A percentile compares a stretch with the other conserved stretches of the same genome.
Conservation (phyloP, 2,113 vertebrate species). For the Brevimyrus niger region DNA sequence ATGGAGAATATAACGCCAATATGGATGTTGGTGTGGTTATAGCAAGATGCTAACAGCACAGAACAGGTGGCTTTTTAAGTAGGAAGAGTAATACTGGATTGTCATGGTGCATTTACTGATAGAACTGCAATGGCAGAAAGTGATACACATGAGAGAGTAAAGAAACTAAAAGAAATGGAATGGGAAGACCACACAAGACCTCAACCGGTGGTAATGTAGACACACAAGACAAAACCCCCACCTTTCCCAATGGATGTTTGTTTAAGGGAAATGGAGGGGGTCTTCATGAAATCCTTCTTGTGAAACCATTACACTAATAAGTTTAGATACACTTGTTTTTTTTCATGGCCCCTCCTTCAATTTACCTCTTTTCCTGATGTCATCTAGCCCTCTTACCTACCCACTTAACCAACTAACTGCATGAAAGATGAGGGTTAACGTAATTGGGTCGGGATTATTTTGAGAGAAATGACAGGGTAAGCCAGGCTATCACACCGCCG, state of each 20-base stretch:
- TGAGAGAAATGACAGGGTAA: constrained; percentile 8
- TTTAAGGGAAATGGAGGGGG: constrained; percentile 18
- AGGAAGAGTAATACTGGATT: neutral
- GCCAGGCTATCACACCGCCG: constrained; percentile 69
- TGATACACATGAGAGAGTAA: neutral
- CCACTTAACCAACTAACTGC: neutral
- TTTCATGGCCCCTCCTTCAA: neutral
- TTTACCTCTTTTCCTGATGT: neutral
- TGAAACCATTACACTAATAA: neutral
- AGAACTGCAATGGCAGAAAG: neutral
- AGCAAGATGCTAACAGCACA: neutral
- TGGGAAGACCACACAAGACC: neutral
- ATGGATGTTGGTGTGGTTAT: neutral
- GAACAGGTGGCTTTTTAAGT: neutral
- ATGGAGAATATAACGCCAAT: neutral
- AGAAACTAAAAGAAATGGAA: neutral
- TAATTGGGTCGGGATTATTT: neutral
- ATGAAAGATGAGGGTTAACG: neutral
- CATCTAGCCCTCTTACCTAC: neutral
- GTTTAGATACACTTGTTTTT: neutral
- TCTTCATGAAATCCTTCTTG: neutral
- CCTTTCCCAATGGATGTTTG: neutral
- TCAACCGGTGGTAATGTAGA: neutral
- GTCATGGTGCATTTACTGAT: neutral
- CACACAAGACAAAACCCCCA: neutral